Evolutionary conservation across 2,797 vertebrate genomes (phyloP).

Genomic region (Mastacembelus armatus): DNA sequence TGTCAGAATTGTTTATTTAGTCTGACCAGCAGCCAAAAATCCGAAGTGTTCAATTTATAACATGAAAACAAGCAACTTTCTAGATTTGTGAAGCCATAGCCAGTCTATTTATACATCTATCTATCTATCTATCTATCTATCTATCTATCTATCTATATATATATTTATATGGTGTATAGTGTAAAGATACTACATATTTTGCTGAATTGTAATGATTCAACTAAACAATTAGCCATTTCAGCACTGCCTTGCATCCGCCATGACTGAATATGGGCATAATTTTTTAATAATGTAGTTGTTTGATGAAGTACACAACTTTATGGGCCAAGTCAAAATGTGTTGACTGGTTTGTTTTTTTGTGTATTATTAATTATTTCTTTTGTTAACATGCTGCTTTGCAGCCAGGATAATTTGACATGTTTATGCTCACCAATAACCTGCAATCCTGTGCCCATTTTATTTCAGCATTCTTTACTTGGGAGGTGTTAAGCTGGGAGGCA

Average conservation of each 20-base stretch:
- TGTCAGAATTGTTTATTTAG: constrained; percentile 42
- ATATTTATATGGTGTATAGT: too few relatives aligned
- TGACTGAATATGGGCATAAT: background rate
- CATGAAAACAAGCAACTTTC: background rate
- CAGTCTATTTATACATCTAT: too few relatives aligned
- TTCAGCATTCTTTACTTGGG: background rate
- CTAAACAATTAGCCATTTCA: background rate
- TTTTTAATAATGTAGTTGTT: background rate
- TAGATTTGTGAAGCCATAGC: background rate
- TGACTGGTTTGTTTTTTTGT: too few relatives aligned
- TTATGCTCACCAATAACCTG: background rate
- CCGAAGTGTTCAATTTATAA: constrained; percentile 26
- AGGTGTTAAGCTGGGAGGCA: background rate
- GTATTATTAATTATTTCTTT: too few relatives aligned
- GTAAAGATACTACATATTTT: too few relatives aligned
- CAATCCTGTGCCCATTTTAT: background rate
- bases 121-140: too few relatives aligned
- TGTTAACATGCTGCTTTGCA: background rate
- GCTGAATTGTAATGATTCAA: too few relatives aligned
- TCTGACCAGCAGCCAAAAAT: constrained; percentile 30
- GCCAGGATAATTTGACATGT: background rate
- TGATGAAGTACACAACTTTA: too few relatives aligned
- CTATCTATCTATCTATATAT: too few relatives aligned
- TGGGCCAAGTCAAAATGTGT: background rate
- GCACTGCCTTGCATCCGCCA: background rate